Evolutionary conservation across 2,888 invertebrate genomes (phyloP).

Genomic region (Therioaphis trifolii): DNA sequence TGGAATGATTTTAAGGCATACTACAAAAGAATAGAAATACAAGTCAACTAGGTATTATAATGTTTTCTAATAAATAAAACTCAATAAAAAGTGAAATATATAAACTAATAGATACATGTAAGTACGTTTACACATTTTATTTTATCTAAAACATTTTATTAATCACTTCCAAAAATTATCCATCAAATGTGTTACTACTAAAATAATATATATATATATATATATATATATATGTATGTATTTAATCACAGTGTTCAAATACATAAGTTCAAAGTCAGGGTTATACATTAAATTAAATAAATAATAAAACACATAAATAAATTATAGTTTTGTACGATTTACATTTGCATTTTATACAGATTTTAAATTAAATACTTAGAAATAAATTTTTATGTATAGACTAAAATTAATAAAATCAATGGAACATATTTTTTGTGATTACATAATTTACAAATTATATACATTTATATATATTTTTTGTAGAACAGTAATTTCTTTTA

Average conservation of each 20-base stretch:
- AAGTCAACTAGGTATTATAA: not conserved
- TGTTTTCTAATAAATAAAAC: not conserved
- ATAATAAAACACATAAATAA: constrained; percentile 45
- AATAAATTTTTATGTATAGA: not conserved
- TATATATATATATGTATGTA: too few species aligned
- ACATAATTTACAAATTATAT: too few species aligned
- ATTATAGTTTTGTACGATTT: constrained; percentile 44
- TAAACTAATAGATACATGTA: not conserved
- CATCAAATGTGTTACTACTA: not conserved
- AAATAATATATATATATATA: not conserved
- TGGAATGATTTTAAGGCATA: constrained; percentile 43
- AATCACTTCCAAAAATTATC: not conserved
- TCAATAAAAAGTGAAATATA: not conserved
- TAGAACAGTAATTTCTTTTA: not conserved
- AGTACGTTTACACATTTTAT: not conserved
- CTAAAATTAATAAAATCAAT: not conserved
- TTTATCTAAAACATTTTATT: not conserved
- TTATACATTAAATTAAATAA: constrained; percentile 32
- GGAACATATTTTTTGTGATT: not conserved
- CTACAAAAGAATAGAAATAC: constrained; percentile 2
- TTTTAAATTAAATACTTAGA: not conserved
- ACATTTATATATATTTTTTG: not conserved
- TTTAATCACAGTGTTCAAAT: too few species aligned
- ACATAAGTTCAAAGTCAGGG: constrained; percentile 7
- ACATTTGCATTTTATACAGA: not conserved